A percentile compares a stretch with the other conserved stretches of the same genome.
phyloP scores from a whole-genome alignment of 2,797 vertebrate genomes.

The Gobionotothen gibberifrons region DNA sequence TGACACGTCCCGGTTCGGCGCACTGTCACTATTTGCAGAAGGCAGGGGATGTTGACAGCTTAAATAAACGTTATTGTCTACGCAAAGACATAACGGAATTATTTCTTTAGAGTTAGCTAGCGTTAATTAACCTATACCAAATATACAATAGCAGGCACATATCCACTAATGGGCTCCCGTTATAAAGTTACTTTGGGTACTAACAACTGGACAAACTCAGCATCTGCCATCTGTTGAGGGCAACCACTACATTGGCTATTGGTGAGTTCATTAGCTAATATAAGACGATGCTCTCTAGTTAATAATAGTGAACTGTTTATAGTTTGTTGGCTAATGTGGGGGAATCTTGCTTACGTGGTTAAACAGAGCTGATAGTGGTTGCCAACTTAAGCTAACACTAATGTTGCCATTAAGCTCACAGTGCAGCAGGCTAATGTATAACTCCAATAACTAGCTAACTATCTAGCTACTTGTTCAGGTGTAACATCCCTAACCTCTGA shows the following conservation, averaged over 20 bases:
- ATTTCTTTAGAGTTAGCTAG: background rate
- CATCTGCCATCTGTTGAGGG: constrained; percentile 19
- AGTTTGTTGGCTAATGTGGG: background rate
- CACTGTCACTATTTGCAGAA: background rate
- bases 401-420: background rate
- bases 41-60: background rate
- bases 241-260: background rate
- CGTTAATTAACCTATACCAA: background rate
- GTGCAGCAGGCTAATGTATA: background rate
- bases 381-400: background rate
- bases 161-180: background rate
- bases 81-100: too few relatives aligned
- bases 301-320: too few relatives aligned
- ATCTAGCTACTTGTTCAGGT: background rate
- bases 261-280: background rate
- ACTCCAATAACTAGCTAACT: background rate
- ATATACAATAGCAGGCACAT: background rate
- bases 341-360: background rate
- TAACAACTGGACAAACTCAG: constrained; percentile 19
- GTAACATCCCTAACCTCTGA: background rate
- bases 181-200: background rate
- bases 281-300: background rate
- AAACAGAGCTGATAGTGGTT: background rate
- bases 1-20: background rate
- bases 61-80: too few relatives aligned